Evolutionary conservation across 1,140 invertebrate genomes (phyloP), one percentile per base, ranked within the genome.

Genomic region (Diprion similis): DNA sequence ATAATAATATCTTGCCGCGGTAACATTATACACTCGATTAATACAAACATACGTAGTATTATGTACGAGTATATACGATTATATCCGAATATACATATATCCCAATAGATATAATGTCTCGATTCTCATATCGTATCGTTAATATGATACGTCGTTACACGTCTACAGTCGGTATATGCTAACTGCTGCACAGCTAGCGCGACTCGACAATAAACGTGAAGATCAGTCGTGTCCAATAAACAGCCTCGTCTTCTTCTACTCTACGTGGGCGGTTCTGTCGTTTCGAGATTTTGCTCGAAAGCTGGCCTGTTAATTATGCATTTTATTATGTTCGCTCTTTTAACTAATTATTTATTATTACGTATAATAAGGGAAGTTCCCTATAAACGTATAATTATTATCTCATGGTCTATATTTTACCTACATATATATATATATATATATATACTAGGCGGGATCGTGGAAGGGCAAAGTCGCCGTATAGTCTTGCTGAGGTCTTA

Each of bases 401-500:
- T 8, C 11, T 17, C 51, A 59, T 17, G 51, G n/a, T 15, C 51
- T 37, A 37, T 37, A 37, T n/a, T n/a, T n/a, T n/a, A n/a, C n/a
- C n/a, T n/a, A n/a, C n/a, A n/a, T 37, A 6, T 37, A 37, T 37
- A 37, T 37, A 13, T 4, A 59, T 17, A 59, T 59, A 9, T 13
- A 13, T 17, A 9, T 17, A 17, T 59, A n/a, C n/a, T n/a, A 59
- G 51, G 51, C 51, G 51, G 51, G 51, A 59, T 17, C 11, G 51
- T 59, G 51, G 51, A 59, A 59, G n/a, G 51, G 51, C 51, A 59
- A 59, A 15, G 51, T 59, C 51, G 11, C 51, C 11, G 11, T 59
- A 59, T 59, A 59, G 51, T 59, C 51, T 59, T 59, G 51, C 51
- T 59, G 51, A 59, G 51, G 51, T 8, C 51, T 59, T 59, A 59